phyloP scores from a whole-genome alignment of 2,797 vertebrate genomes.

The Sebastes variabilis region DNA sequence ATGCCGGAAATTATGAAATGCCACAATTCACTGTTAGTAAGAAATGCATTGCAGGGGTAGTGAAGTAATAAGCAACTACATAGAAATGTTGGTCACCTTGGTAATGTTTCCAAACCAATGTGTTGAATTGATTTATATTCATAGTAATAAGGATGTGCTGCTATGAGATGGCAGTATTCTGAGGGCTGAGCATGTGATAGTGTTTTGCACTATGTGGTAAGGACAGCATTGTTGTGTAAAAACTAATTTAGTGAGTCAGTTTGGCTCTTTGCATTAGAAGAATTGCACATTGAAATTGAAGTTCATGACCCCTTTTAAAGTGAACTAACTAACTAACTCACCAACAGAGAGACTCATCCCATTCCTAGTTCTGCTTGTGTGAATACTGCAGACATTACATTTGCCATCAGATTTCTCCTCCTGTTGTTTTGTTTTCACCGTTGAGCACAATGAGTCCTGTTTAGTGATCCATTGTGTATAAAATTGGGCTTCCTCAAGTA shows the following conservation, averaged over 20 bases:
- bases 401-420: background rate
- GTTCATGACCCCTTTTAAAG: background rate
- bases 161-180: background rate
- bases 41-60: background rate
- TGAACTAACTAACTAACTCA: background rate
- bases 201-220: background rate
- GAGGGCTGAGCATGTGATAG: background rate
- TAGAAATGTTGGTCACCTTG: background rate
- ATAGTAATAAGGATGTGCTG: background rate
- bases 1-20: background rate
- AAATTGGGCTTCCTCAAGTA: constrained; percentile 9
- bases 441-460: background rate
- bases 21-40: background rate
- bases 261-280: background rate
- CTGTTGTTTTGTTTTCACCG: background rate
- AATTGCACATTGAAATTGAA: background rate
- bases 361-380: no score
- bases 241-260: background rate
- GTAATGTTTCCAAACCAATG: background rate
- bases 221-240: background rate
- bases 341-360: background rate
- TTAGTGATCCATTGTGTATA: background rate
- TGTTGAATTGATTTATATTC: background rate
- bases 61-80: background rate
- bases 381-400: background rate